Evolutionary conservation across 2,888 invertebrate genomes (phyloP).

Genomic region (Alentia gelatinosa): DNA sequence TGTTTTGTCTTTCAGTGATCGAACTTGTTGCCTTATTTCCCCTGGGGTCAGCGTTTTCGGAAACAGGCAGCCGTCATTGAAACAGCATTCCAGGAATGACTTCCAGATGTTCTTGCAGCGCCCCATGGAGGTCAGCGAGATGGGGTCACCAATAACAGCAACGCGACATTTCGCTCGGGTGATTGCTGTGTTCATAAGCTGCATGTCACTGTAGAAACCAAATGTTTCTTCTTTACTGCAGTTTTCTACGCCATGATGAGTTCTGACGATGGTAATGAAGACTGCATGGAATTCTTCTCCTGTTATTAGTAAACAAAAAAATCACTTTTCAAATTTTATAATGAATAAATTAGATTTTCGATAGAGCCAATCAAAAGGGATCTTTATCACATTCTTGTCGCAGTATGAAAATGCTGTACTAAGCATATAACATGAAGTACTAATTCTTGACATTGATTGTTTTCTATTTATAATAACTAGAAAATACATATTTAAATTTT

Average conservation of each 20-base stretch:
- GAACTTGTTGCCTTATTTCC: background rate
- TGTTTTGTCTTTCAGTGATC: background rate
- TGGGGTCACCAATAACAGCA: slow-evolving; percentile 75
- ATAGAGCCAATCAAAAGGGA: too few species aligned
- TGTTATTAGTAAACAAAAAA: too few species aligned
- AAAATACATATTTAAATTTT: too few species aligned
- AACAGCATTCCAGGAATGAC: slow-evolving; percentile 56
- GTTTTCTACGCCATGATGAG: slow-evolving; percentile 68
- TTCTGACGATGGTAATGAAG: slow-evolving; percentile 77
- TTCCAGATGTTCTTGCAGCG: slow-evolving; percentile 67
- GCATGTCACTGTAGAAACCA: slow-evolving; percentile 76
- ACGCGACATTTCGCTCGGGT: slow-evolving; percentile 77
- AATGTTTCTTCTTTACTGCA: slow-evolving; percentile 67
- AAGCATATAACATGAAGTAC: too few species aligned
- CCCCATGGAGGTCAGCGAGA: slow-evolving; percentile 75
- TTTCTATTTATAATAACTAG: too few species aligned
- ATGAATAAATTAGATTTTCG: too few species aligned
- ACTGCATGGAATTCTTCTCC: slow-evolving; percentile 77
- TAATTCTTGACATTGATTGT: too few species aligned
- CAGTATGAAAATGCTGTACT: too few species aligned
- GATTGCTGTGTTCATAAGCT: slow-evolving; percentile 77
- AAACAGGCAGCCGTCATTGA: background rate
- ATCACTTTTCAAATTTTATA: background rate
- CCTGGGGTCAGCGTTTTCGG: background rate
- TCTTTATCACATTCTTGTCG: too few species aligned